phyloP scores from a whole-genome alignment of 1,140 invertebrate genomes.

The Dufourea novaeangliae region DNA sequence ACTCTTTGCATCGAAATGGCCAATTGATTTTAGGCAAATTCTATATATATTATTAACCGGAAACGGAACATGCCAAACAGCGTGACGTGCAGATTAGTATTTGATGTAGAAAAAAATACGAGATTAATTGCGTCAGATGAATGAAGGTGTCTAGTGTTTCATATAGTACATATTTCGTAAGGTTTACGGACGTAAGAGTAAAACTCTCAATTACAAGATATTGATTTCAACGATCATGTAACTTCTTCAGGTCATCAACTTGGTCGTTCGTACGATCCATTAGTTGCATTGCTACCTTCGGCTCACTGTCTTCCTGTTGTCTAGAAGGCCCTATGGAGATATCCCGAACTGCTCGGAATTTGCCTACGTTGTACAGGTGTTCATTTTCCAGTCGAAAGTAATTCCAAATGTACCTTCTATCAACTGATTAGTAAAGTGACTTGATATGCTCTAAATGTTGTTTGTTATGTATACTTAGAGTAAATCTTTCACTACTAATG shows the following conservation, averaged over 20 bases:
- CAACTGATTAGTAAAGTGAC: slow-evolving; percentile 61
- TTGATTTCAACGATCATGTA: slow-evolving; percentile 57
- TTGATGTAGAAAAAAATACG: neutral
- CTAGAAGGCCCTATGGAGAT: slow-evolving; percentile 93
- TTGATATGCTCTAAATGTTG: slow-evolving; percentile 26
- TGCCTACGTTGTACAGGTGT: slow-evolving; percentile 96
- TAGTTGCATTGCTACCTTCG: slow-evolving; percentile 44
- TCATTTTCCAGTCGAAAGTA: slow-evolving; percentile 97
- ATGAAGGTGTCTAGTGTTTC: neutral
- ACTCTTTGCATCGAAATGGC: too few relatives aligned
- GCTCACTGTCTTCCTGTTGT: slow-evolving; percentile 77
- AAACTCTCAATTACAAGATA: slow-evolving; percentile 26
- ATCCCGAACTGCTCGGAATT: slow-evolving; percentile 91
- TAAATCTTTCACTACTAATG: neutral
- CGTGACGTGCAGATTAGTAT: slow-evolving; percentile 25
- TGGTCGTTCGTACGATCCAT: slow-evolving; percentile 46
- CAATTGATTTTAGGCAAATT: neutral
- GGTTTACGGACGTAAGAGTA: neutral
- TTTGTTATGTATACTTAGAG: slow-evolving; percentile 8
- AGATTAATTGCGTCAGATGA: slow-evolving; percentile 9
- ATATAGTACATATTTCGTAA: neutral
- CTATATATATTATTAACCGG: neutral
- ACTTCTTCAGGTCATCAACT: slow-evolving; percentile 20
- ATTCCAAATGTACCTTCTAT: slow-evolving; percentile 92
- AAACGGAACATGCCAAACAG: slow-evolving; percentile 6